Base-by-base conservation (phyloP, 2,888 invertebrate genomes). In the Micoletzkya japonica region DNA sequence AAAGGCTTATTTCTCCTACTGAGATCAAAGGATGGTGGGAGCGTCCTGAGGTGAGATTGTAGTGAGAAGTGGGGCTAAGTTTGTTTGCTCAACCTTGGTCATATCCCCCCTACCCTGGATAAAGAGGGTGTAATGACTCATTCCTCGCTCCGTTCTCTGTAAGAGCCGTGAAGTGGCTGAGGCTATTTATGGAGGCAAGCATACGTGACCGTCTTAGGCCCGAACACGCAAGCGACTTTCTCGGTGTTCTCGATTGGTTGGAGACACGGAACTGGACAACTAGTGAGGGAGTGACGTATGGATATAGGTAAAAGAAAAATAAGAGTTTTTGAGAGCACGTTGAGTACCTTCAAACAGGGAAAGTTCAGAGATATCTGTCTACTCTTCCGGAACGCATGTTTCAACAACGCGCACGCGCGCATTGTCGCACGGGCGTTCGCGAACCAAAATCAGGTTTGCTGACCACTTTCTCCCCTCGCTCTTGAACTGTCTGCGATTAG, bases 1-100 rank as follows among this genome's bases (percentile, higher is more conserved):
- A 76, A 79, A 30, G 82, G 82, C 10, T 70, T 82, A 26, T 82
- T 79, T 54, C 39, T 82, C 24, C 80, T 82, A 3, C 71, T 82
- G 10, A 74, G 75, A 26, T 60, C 79, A 24, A 70, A 68, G 32
- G 75, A 77, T 50, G 75, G 72, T 1, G 73, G 74, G 2, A 72
- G 68, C 24, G 49, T 68, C 1, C 20, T 68, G 26, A 68, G 68
- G 68, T 58, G 24, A 28, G 52, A 14, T n/a, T n/a, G n/a, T n/a
- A n/a, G n/a, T n/a, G n/a, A n/a, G n/a, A n/a, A n/a, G n/a, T n/a
- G n/a, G n/a, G n/a, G n/a, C n/a, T n/a, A n/a, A n/a, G n/a, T n/a
- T n/a, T n/a, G n/a, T n/a, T n/a, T n/a, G n/a, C n/a, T n/a, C 44
- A 14, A 10, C 44, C 44, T 44, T 14, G 44, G 20, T 14, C 44